Base-by-base conservation (phyloP, 2,113 vertebrate species). In the Hippocampus abdominalis region DNA sequence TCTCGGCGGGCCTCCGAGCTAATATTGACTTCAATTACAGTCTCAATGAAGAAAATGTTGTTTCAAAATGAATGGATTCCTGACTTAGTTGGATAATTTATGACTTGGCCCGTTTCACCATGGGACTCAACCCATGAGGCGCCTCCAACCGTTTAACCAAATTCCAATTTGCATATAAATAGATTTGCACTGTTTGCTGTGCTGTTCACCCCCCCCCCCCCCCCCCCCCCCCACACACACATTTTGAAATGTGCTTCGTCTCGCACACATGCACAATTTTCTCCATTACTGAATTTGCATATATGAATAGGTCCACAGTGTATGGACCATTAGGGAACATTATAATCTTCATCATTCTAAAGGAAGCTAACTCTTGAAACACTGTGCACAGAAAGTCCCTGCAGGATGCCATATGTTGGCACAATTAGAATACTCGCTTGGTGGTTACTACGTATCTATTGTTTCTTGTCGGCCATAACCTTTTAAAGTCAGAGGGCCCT, bases 81-180 rank as follows among this genome's bases (percentile, higher is more conserved):
- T 89, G 86, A 86, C 88, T 94, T 92, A 91, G 84, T 88, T 90
- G 91, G 90, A 94, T 93, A 94, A 95, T 94, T 94, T 95, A 93
- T 94, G 94, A 88, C 92, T 79, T 91, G 84, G 71, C 81, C 92
- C 80, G 89, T 91, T 93, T 90, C 90, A 85, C 84, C 83, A 82
- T 77, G 89, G 86, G 87, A 89, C 88, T 92, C 81, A 88, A 91
- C 90, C 92, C 87, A 81, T 54, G 85, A 84, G 88, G 86, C 89
- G 91, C 92, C 92, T 70, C 79, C 78, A 86, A 85, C 83, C 73
- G 39, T 86, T 88, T 94, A 94, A 94, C 89, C 80, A 90, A 84
- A 90, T 90, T 65, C 87, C 87, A 92, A 97, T 96, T 96, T 96
- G 94, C 94, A 96, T 98, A 94, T 94, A 96, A 96, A 98, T 96